Evolutionary conservation across 1,140 invertebrate genomes (phyloP), one percentile per base, ranked within the genome.

Genomic region (Neotoxoptera formosana): DNA sequence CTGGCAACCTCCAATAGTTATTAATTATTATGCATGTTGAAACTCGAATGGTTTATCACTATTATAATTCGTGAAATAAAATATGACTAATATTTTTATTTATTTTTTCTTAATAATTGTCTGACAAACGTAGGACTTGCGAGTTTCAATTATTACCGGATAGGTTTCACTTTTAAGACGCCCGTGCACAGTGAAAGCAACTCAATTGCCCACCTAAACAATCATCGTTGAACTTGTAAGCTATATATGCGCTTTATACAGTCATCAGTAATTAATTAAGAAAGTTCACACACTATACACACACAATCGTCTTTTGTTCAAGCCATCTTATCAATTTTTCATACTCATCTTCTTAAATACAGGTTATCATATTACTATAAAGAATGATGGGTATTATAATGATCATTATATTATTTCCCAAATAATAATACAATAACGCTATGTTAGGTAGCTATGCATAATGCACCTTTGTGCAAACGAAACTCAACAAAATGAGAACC

Each of bases 111-210:
- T 21, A 6, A 34, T 41, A 7, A 14, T 25, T 60, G 20, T 87
- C 17, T 67, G 60, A 25, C 25, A 60, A 25, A 90, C 23, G 25
- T 47, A 2, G 36, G 30, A 67, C n/a, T 90, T 90, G 25, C 20
- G 36, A 41, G 17, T 67, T 90, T 67, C 53, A 47, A 67, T 47
- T 45, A n/a, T 67, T 45, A 90, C 53, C 41, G 41, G 89, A 90
- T 47, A 90, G 89, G 67, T 90, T 90, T 90, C 89, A 90, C 89
- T 90, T 90, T 90, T 90, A 45, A 90, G 56, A 53, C 53, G 11
- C 21, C 7, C 11, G 51, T 53, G 8, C 23, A 67, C 56, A 67
- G 89, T 90, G 89, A 90, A 90, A 90, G 89, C 89, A 45, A 90
- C 48, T 51, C 48, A 41, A 30, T 60, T 60, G 36, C 34, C n/a